Conservation (phyloP, 2,797 vertebrate species). For the Holocentrus rufus region DNA sequence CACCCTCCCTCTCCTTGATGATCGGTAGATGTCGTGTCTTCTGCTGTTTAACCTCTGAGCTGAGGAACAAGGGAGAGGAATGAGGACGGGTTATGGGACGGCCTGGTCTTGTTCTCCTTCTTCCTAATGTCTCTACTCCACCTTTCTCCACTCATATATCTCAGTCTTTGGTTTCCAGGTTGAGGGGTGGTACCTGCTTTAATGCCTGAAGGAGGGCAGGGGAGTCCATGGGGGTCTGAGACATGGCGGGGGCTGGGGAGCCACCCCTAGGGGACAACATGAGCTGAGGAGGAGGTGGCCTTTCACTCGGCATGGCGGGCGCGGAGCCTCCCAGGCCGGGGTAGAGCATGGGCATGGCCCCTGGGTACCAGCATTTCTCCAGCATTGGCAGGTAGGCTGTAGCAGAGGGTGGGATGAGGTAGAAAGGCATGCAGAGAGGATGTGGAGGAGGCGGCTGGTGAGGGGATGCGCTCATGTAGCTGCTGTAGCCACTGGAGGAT, state of each 20-base stretch:
- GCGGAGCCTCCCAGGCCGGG: conserved; percentile 86
- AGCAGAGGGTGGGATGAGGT: conserved; percentile 92
- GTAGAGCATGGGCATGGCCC: conserved; percentile 90
- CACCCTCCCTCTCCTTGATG: conserved; percentile 24
- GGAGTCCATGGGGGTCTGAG: conserved; percentile 91
- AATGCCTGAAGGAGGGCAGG: conserved; percentile 93
- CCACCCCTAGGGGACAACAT: conserved; percentile 89
- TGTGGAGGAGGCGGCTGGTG: conserved; percentile 85
- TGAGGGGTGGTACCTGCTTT: conserved; percentile 94
- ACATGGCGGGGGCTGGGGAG: conserved; percentile 81
- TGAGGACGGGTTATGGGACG: conserved; percentile 62
- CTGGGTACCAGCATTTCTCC: conserved; percentile 98
- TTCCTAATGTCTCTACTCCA: conserved; percentile 30
- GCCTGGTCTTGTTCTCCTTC: conserved; percentile 57
- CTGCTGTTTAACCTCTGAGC: conserved; percentile 41
- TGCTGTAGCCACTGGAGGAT: conserved; percentile 76
- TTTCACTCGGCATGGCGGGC: conserved; percentile 82
- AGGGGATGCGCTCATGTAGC: conserved; percentile 88
- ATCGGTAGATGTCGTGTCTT: conserved; percentile 54
- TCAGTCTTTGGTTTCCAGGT: conserved; percentile 99
- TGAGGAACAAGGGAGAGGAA: conserved; percentile 54
- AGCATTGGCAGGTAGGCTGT: conserved; percentile 97
- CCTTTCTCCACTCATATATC: conserved; percentile 2
- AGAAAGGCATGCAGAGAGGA: conserved; percentile 95
- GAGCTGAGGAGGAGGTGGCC: conserved; percentile 80